Conservation (phyloP, 2,113 vertebrate genomes). For the Pseudonaja textilis region DNA sequence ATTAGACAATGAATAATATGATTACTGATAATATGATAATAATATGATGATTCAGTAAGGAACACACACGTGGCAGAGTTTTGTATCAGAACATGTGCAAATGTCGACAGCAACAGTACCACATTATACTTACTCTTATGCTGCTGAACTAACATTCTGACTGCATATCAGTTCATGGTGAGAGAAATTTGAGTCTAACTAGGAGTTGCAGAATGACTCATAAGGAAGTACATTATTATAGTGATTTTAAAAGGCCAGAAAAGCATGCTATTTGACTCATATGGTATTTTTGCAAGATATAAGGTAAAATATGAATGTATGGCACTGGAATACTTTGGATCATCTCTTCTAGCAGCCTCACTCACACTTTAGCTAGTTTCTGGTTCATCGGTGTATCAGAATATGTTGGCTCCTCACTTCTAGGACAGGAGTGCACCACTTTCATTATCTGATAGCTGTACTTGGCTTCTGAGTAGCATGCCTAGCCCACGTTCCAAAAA, state of each 20-base stretch:
- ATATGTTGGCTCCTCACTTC: fast-evolving
- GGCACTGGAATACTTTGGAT: background rate
- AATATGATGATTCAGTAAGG: background rate
- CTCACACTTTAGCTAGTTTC: background rate
- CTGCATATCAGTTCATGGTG: background rate
- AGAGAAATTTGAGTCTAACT: background rate
- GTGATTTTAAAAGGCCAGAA: background rate
- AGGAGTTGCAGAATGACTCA: background rate
- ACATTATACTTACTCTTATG: background rate
- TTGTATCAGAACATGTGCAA: too few relatives aligned
- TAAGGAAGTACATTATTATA: background rate
- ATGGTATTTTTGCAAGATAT: background rate
- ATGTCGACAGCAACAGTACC: background rate
- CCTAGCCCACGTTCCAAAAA: background rate
- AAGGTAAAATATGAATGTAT: background rate
- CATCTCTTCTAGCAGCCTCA: background rate
- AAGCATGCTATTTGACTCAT: background rate
- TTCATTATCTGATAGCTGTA: background rate
- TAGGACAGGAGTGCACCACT: too few relatives aligned
- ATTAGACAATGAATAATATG: background rate
- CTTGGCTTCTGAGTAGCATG: background rate
- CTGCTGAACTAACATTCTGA: background rate
- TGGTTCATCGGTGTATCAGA: background rate
- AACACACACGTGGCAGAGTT: background rate
- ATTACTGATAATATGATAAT: too few relatives aligned